Conservation (phyloP, 2,888 invertebrate genomes). For the Eurytoma adleriae region DNA sequence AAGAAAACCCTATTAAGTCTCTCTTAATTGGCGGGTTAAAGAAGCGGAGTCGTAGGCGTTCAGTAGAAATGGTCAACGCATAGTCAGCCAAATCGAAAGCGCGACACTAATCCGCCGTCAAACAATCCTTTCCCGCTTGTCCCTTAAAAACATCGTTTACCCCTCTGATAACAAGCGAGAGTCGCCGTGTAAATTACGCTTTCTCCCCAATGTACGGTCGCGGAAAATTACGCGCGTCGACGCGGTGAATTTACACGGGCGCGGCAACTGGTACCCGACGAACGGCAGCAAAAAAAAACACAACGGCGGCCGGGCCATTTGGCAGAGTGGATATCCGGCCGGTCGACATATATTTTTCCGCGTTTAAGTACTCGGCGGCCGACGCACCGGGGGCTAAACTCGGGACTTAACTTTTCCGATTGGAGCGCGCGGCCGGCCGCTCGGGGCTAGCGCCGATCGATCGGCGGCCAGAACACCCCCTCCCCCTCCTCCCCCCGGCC, state of each 20-base stretch:
- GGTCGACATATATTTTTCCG: slow-evolving; percentile 39
- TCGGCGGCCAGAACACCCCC: not conserved
- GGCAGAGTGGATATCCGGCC: slow-evolving; percentile 48
- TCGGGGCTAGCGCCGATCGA: slow-evolving; percentile 38
- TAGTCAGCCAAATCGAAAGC: not conserved
- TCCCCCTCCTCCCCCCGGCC: too few relatives aligned
- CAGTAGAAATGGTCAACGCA: not conserved
- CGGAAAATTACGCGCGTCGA: not conserved
- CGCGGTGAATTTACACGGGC: slow-evolving; percentile 31
- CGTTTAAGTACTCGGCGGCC: slow-evolving; percentile 31
- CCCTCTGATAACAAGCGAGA: too few relatives aligned
- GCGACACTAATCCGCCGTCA: not conserved
- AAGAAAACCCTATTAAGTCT: too few relatives aligned
- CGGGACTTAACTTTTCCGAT: slow-evolving; percentile 56
- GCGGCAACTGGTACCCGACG: slow-evolving; percentile 23
- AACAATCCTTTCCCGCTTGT: too few relatives aligned
- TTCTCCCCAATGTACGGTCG: too few relatives aligned
- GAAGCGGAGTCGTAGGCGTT: too few relatives aligned
- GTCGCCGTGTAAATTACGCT: too few relatives aligned
- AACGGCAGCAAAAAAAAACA: not conserved
- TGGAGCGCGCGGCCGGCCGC: slow-evolving; percentile 22
- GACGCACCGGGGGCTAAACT: not conserved
- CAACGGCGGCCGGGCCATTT: slow-evolving; percentile 30
- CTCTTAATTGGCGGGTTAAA: too few relatives aligned
- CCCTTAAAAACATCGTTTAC: too few relatives aligned